Percentiles rank a stretch among this genome's conserved stretches.
Evolutionary conservation across 2,797 vertebrate species (phyloP).

Genomic region (Pteropus rufus): DNA sequence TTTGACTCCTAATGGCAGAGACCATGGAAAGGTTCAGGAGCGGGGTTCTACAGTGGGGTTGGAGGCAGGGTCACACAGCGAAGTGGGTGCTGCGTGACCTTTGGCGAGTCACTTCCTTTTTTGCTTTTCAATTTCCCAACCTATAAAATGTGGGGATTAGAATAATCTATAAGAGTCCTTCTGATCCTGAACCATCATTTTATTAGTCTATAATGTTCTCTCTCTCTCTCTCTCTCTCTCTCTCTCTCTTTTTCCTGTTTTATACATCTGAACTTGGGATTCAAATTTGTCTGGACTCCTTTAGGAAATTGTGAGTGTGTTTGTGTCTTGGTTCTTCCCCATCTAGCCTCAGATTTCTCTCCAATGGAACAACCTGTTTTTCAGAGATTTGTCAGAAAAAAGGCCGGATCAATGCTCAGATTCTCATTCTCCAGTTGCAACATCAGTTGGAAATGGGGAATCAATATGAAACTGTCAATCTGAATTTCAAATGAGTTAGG

Average conservation of each 20-base stretch:
- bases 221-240: fast-evolving
- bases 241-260: background rate
- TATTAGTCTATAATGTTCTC: background rate
- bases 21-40: background rate
- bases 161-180: background rate
- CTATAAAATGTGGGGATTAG: background rate
- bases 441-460: constrained; percentile 73
- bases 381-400: constrained; percentile 4
- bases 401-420: constrained; percentile 46
- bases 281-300: background rate
- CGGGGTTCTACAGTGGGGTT: background rate
- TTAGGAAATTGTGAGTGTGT: background rate
- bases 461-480: constrained; percentile 88
- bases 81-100: background rate
- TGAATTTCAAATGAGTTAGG: constrained; percentile 86
- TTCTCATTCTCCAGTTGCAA: constrained; percentile 69
- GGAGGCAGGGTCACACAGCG: background rate
- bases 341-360: background rate
- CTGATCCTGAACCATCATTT: background rate
- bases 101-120: background rate
- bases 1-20: background rate
- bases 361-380: background rate
- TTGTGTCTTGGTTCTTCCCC: background rate
- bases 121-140: background rate
- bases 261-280: background rate